Percentiles rank a stretch among this genome's conserved stretches.
These are phyloP conservation scores for Alaudala cheleensis DNA, from an alignment of 2,113 vertebrate genomes.

Conservation along the genomic window DNA sequence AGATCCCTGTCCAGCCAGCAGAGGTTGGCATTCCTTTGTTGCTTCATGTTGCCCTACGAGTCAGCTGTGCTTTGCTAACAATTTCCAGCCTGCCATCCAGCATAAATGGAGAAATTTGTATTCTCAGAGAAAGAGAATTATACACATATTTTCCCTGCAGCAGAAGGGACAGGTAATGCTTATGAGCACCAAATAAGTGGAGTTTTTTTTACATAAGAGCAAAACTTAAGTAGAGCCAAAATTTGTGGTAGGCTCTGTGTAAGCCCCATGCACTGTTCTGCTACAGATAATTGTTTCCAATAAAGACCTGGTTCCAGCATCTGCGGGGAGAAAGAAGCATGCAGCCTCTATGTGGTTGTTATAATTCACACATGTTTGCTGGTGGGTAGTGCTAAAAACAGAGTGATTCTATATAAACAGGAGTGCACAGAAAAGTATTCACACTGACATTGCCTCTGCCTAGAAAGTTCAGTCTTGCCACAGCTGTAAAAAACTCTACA, in stretches of 20 bases:
- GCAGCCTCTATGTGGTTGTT: not conserved
- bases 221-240: too few relatives aligned
- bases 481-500: not conserved
- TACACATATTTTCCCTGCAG: not conserved
- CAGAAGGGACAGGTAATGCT: not conserved
- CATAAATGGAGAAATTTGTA: not conserved
- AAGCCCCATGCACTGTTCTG: not conserved
- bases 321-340: not conserved
- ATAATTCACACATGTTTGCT: not conserved
- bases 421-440: not conserved
- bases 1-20: not conserved
- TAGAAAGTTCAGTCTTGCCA: not conserved
- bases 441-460: not conserved
- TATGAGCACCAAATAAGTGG: not conserved
- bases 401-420: not conserved
- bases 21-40: fast-evolving
- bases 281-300: not conserved
- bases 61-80: not conserved
- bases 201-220: not conserved
- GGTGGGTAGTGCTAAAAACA: not conserved
- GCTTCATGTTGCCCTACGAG: not conserved
- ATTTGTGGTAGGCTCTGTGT: not conserved
- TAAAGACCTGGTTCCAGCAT: not conserved
- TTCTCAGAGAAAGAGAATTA: not conserved
- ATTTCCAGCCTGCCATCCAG: not conserved